A percentile compares a stretch with the other conserved stretches of the same genome.
Evolutionary conservation across 2,797 vertebrate species (phyloP).

Genomic region (Sebastes vulpes): DNA sequence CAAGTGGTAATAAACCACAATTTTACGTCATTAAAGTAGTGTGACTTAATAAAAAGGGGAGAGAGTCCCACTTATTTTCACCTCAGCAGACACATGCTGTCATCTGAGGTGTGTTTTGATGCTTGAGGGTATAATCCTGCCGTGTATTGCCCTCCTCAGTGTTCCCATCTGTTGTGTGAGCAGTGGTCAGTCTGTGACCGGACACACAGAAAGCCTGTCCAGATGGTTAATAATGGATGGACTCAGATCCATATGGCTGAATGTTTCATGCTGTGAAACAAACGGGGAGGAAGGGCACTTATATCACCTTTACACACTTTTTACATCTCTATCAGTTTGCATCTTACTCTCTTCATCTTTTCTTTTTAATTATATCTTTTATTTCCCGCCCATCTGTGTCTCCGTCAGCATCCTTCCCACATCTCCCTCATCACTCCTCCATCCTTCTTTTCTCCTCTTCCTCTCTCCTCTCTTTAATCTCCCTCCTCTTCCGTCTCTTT

Average conservation of each 20-base stretch:
- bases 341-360: not conserved
- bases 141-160: not conserved
- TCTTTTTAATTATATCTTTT: constrained; percentile 9
- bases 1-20: not conserved
- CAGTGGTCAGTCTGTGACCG: constrained; percentile 29
- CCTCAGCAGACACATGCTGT: not conserved
- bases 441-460: not conserved
- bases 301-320: not conserved
- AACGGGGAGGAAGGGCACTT: not conserved
- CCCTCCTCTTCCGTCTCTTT: not conserved
- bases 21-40: not conserved
- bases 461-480: not conserved
- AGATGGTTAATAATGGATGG: constrained; percentile 62
- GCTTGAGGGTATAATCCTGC: constrained; percentile 1
- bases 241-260: constrained; percentile 49
- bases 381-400: not conserved
- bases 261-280: constrained; percentile 35
- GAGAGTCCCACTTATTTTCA: constrained; percentile 24
- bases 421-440: not conserved
- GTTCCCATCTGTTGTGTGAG: constrained; percentile 53
- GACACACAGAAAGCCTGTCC: constrained; percentile 25
- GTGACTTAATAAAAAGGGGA: not conserved
- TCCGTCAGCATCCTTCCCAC: constrained; percentile 4
- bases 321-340: not conserved
- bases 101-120: not conserved